Conservation (phyloP, 2,888 invertebrate species). For the Bimastos eiseni region DNA sequence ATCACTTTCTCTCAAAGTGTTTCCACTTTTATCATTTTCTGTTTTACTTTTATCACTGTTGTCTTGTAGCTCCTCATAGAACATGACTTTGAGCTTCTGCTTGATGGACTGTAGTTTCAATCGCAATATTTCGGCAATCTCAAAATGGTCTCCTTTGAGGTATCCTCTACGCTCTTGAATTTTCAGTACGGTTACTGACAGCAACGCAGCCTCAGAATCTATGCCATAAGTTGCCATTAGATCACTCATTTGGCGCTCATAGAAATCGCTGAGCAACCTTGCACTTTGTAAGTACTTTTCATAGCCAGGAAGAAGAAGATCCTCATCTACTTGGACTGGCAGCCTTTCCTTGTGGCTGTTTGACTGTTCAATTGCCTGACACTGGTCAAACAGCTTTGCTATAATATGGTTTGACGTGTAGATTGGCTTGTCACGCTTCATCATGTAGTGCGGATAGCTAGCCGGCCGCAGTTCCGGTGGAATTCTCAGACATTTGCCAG, state of each 20-base stretch:
- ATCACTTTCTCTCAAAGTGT: background rate
- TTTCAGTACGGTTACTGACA: background rate
- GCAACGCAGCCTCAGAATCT: conserved; percentile 18
- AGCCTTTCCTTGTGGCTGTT: background rate
- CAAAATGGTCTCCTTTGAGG: background rate
- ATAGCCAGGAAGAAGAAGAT: background rate
- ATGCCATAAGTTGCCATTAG: background rate
- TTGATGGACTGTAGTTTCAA: background rate
- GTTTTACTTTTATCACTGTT: background rate
- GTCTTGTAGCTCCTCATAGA: background rate
- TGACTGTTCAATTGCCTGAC: conserved; percentile 20
- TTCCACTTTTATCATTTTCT: background rate
- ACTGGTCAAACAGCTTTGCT: conserved; percentile 22
- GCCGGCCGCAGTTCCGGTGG: conserved; percentile 28
- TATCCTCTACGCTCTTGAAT: conserved; percentile 8
- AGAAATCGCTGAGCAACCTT: background rate
- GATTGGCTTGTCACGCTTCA: conserved; percentile 18
- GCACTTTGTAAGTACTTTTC: conserved; percentile 17
- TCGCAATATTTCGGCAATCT: conserved; percentile 20
- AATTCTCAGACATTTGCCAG: conserved; percentile 48
- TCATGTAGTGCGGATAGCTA: conserved; percentile 33
- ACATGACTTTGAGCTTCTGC: background rate
- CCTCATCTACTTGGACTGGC: background rate
- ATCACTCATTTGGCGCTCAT: background rate
- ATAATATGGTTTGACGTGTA: conserved; percentile 24